Conservation (phyloP, 2,113 vertebrate species). For the Syngnathus floridae region DNA sequence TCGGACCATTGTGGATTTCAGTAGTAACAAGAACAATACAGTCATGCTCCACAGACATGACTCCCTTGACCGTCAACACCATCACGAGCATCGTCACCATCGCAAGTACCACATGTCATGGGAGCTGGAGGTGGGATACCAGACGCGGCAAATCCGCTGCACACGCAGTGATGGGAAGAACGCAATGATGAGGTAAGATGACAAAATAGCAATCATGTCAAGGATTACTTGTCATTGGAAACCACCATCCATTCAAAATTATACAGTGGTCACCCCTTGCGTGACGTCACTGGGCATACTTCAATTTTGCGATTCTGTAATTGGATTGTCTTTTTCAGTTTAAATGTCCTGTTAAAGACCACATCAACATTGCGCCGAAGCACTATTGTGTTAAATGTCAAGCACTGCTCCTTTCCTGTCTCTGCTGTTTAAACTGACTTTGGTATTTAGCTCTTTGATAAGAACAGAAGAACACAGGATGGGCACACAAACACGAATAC, state of each 20-base stretch:
- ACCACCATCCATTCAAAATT: no score
- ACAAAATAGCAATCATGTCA: not conserved
- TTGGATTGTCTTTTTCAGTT: slow-evolving; percentile 43
- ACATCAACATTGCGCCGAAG: slow-evolving; percentile 25
- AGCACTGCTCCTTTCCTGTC: slow-evolving; percentile 35
- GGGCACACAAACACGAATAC: not conserved
- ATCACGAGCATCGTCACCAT: slow-evolving; percentile 36
- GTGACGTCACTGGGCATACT: not conserved
- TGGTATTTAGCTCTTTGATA: slow-evolving; percentile 51
- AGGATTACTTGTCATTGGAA: no score
- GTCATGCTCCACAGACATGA: slow-evolving; percentile 55
- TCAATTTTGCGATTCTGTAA: slow-evolving; percentile 27
- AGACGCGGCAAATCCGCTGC: slow-evolving; percentile 82
- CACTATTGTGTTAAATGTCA: slow-evolving; percentile 55
- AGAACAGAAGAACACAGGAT: slow-evolving; percentile 25
- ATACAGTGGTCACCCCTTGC: not conserved
- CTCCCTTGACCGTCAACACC: slow-evolving; percentile 45
- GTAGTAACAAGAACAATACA: slow-evolving; percentile 63
- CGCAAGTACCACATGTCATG: slow-evolving; percentile 44
- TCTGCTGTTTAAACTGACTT: slow-evolving; percentile 31
- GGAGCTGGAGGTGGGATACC: slow-evolving; percentile 83
- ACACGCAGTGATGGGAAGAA: slow-evolving; percentile 81
- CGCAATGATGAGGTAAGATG: slow-evolving; percentile 80
- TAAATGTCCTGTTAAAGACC: slow-evolving; percentile 20
- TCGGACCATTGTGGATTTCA: slow-evolving; percentile 74